Evolutionary conservation across 2,113 vertebrate genomes (phyloP).

Genomic region (Bos taurus): DNA sequence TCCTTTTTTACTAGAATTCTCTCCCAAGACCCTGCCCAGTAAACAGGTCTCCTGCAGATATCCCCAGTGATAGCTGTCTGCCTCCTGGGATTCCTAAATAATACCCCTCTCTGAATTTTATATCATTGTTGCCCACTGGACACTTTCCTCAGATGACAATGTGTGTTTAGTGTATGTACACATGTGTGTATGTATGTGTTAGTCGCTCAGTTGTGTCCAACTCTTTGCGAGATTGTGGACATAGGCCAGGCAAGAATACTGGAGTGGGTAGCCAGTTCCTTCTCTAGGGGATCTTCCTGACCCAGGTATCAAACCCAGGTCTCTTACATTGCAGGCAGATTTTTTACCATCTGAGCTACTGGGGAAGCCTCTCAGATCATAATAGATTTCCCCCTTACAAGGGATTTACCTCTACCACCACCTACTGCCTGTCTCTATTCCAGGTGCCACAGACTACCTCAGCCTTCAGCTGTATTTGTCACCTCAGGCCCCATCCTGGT

Average conservation of each 20-base stretch:
- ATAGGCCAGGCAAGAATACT: neutral
- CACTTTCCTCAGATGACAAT: neutral
- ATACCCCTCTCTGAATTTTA: neutral
- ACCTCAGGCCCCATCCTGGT: neutral
- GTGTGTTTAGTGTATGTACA: neutral
- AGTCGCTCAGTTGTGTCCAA: neutral
- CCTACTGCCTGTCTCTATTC: neutral
- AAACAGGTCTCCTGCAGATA: neutral
- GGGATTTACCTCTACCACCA: neutral
- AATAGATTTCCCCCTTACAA: neutral
- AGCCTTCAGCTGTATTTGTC: neutral
- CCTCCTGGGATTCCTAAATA: neutral
- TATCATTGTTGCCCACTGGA: neutral
- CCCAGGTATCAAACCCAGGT: neutral
- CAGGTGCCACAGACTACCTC: neutral
- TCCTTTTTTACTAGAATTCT: neutral
- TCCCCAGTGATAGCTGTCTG: neutral
- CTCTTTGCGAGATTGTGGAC: neutral
- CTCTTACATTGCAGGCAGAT: neutral
- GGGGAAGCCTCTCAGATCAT: neutral
- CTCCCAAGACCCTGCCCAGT: neutral
- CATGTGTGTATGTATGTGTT: neutral
- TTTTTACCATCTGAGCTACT: neutral
- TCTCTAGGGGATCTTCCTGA: neutral
- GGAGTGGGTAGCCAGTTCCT: neutral